These are phyloP conservation scores for Cheilosia urbana DNA, from an alignment of 2,888 invertebrate genomes.

Conservation along the genomic window DNA sequence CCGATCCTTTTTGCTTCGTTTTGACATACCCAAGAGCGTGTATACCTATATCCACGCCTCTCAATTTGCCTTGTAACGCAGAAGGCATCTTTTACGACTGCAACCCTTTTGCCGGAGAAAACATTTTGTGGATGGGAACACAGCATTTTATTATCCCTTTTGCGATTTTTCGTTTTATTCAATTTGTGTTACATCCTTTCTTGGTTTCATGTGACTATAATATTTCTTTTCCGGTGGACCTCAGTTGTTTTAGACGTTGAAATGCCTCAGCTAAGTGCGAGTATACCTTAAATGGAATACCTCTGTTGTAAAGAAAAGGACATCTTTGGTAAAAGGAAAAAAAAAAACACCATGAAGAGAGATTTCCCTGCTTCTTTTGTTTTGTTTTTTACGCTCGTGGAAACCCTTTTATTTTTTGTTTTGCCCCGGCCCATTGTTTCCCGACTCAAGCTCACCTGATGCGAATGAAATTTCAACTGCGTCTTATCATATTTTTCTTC, in stretches of 20 bases:
- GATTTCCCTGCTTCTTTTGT: slow-evolving; percentile 32
- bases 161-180: slow-evolving; percentile 64
- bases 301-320: slow-evolving; percentile 36
- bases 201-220: not conserved
- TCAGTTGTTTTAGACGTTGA: slow-evolving; percentile 68
- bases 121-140: slow-evolving; percentile 51
- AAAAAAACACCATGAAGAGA: slow-evolving; percentile 62
- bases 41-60: slow-evolving; percentile 25
- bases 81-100: slow-evolving; percentile 60
- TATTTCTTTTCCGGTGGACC: slow-evolving; percentile 43
- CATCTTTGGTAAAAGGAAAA: slow-evolving; percentile 7
- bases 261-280: slow-evolving; percentile 61
- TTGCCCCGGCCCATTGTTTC: slow-evolving; percentile 46
- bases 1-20: slow-evolving; percentile 31
- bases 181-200: slow-evolving; percentile 26
- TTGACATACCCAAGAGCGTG: slow-evolving; percentile 6
- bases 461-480: slow-evolving; percentile 51
- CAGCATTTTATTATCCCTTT: slow-evolving; percentile 58
- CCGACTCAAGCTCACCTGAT: slow-evolving; percentile 68
- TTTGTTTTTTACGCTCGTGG: slow-evolving; percentile 54
- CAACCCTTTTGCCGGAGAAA: slow-evolving; percentile 64
- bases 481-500: slow-evolving; percentile 37
- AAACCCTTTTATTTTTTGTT: slow-evolving; percentile 58
- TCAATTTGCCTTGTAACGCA: slow-evolving; percentile 32
- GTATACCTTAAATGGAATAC: slow-evolving; percentile 38